Conservation (phyloP, 1,140 invertebrate species). For the Hylaeus anthracinus region DNA sequence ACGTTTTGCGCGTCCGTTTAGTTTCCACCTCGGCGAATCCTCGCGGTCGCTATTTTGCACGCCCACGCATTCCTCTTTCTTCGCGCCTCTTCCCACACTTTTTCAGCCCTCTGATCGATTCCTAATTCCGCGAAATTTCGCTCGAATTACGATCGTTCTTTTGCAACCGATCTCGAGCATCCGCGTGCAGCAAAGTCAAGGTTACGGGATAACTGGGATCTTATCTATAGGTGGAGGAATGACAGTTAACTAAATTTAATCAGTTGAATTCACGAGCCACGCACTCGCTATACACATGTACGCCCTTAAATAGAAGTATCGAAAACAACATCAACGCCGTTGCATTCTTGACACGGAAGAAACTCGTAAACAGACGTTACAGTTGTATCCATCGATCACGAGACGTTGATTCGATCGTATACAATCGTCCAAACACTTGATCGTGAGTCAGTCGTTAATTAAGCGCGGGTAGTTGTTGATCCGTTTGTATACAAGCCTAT, state of each 20-base stretch:
- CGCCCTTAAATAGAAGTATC: too few relatives aligned
- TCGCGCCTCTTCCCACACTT: fast-evolving
- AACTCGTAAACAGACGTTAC: not conserved
- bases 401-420: conserved; percentile 18
- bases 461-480: not conserved
- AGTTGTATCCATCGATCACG: conserved; percentile 1
- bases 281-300: too few relatives aligned
- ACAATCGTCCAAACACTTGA: conserved; percentile 23
- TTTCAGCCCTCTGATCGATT: not conserved
- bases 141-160: too few relatives aligned
- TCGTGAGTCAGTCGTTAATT: conserved; percentile 22
- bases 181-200: too few relatives aligned
- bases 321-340: too few relatives aligned
- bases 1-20: not conserved
- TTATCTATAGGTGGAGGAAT: too few relatives aligned
- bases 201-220: too few relatives aligned
- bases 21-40: conserved; percentile 1
- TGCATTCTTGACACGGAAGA: not conserved
- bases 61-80: not conserved
- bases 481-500: too few relatives aligned
- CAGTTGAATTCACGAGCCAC: too few relatives aligned
- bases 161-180: too few relatives aligned
- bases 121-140: not conserved
- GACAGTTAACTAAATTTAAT: too few relatives aligned
- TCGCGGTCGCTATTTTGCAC: conserved; percentile 5